A percentile compares a stretch with the other conserved stretches of the same genome.
Evolutionary conservation across 2,797 vertebrate genomes (phyloP).

Genomic region (Acestrorhynchus altus): DNA sequence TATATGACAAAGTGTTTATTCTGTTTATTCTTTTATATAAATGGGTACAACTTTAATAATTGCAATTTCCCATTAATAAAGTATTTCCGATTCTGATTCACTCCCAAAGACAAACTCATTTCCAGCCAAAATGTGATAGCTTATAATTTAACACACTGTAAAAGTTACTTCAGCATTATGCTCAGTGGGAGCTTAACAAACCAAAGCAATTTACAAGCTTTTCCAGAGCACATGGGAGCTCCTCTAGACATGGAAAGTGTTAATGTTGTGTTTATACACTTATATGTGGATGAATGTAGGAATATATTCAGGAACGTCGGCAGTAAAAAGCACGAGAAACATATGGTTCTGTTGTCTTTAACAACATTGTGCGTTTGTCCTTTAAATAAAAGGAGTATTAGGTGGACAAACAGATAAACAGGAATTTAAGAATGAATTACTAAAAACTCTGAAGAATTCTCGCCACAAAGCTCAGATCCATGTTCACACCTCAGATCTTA

Average conservation of each 20-base stretch:
- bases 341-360: conserved; percentile 9
- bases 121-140: too few species aligned
- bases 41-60: too few species aligned
- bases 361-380: conserved; percentile 42
- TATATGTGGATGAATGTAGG: conserved; percentile 22
- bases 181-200: conserved; percentile 25
- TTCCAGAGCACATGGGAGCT: conserved; percentile 13
- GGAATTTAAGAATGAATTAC: conserved; percentile 22
- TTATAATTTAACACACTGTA: too few species aligned
- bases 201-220: conserved; percentile 30
- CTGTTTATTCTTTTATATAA: too few species aligned
- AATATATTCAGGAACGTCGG: neutral
- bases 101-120: too few species aligned
- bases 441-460: neutral
- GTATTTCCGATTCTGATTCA: too few species aligned
- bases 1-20: too few species aligned
- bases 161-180: conserved; percentile 10
- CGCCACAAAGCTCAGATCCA: conserved; percentile 18
- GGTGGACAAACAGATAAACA: neutral
- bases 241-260: conserved; percentile 24
- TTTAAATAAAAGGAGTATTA: conserved; percentile 8
- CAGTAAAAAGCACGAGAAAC: neutral
- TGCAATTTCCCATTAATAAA: too few species aligned
- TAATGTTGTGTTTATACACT: conserved; percentile 40
- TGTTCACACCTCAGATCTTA: neutral